Percentiles rank a stretch among this genome's conserved stretches.
Conservation (phyloP, 2,888 invertebrate species). For the Salpingus planirostris region DNA sequence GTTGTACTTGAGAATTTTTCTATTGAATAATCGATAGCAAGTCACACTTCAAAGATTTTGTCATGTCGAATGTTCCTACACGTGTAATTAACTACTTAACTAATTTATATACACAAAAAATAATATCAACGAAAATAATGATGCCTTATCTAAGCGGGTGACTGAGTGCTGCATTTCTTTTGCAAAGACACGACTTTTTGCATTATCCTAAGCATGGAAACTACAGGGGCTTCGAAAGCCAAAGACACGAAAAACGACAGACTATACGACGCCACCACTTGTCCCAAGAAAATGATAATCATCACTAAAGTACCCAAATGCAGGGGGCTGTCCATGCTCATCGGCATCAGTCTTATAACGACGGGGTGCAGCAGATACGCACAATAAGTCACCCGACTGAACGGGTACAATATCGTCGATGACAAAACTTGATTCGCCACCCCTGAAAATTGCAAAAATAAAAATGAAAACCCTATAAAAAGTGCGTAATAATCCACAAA, state of each 20-base stretch:
- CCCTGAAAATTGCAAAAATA: too few species aligned
- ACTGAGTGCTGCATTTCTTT: too few species aligned
- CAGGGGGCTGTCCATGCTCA: constrained; percentile 73
- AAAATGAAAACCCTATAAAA: constrained; percentile 49
- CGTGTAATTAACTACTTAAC: too few species aligned
- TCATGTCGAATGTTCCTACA: too few species aligned
- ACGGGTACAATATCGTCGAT: constrained; percentile 69
- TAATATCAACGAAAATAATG: too few species aligned
- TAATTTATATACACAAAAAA: too few species aligned
- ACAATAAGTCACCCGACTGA: constrained; percentile 80
- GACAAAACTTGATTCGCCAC: constrained; percentile 64
- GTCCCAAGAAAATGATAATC: constrained; percentile 70
- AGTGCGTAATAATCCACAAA: too few species aligned
- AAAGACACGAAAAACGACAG: constrained; percentile 71
- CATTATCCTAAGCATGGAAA: constrained; percentile 64
- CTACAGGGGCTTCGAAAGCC: constrained; percentile 77
- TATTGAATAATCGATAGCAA: too few species aligned
- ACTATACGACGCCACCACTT: constrained; percentile 69
- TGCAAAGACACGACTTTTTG: constrained; percentile 32
- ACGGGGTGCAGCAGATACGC: constrained; percentile 80
- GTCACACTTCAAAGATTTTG: too few species aligned
- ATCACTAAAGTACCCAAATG: constrained; percentile 72
- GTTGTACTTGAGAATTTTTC: too few species aligned
- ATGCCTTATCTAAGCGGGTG: too few species aligned
- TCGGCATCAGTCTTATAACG: constrained; percentile 68